Base-by-base conservation (phyloP, 2,888 invertebrate species). In the Caenorhabditis drosophilae region DNA sequence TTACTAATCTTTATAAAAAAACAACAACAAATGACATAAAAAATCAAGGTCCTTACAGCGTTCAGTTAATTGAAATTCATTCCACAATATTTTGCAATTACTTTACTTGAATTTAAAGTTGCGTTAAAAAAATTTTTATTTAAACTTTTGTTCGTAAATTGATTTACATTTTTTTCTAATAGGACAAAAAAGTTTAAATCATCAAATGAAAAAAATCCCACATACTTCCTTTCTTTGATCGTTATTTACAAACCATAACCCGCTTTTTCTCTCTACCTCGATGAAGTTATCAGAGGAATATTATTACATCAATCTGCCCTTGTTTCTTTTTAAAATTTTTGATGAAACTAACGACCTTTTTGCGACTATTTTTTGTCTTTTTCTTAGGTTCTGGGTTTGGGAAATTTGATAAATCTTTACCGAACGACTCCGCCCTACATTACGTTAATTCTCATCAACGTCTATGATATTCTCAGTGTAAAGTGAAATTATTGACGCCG, bases 321-420 rank as follows among this genome's bases (percentile, higher is more conserved):
- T 54, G 49, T 54, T 48, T 48, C 49, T 48, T 60, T 60, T n/a
- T n/a, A n/a, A 31, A 54, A 4, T n/a, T 36, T 4, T n/a, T n/a
- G n/a, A 15, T n/a, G n/a, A 54, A 49, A 60, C 54, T 60, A 53
- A 49, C 60, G 60, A 60, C 60, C 54, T 60, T 60, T 60, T 54
- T 12, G 36, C 15, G 36, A n/a, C n/a, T 27, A 16, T 45, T 62
- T 50, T 56, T 52, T 56, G 47, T 55, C 55, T 61, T 54, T 50
- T 47, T 47, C 47, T 15, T 42, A 4, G 3, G 6, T 42, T 18
- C 22, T 27, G 48, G 47, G 18, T 12, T 31, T 9, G 12, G 12
- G 12, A 31, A 31, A 31, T 48, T 44, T 31, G 6, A 31, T 9
- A 31, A 31, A 31, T 9, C 12, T 56, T 56, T 52, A 44, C 22